phyloP scores from a whole-genome alignment of 2,113 vertebrate species.

The Eublepharis macularius region DNA sequence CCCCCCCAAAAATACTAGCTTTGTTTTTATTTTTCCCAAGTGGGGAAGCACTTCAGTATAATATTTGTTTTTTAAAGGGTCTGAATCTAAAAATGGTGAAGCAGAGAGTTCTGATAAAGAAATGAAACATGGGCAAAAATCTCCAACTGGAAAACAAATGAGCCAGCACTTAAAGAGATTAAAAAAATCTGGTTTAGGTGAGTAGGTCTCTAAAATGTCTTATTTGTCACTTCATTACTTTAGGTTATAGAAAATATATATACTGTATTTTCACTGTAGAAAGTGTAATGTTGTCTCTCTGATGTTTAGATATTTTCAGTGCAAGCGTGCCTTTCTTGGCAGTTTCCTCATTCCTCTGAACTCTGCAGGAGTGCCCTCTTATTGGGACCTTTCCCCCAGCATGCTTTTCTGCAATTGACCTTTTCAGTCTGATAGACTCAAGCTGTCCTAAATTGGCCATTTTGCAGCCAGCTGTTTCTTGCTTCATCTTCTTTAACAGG shows the following conservation, averaged over 20 bases:
- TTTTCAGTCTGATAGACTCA: slow-evolving; percentile 33
- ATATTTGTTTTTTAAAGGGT: slow-evolving; percentile 76
- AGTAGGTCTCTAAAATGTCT: slow-evolving; percentile 63
- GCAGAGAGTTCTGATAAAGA: slow-evolving; percentile 87
- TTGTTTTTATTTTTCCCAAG: slow-evolving; percentile 46
- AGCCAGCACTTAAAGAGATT: slow-evolving; percentile 86
- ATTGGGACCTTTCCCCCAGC: slow-evolving; percentile 3
- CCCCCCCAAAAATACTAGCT: slow-evolving; percentile 33
- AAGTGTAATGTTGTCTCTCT: slow-evolving; percentile 34
- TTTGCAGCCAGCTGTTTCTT: slow-evolving; percentile 42
- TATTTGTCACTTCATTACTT: slow-evolving; percentile 7
- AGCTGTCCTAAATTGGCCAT: slow-evolving; percentile 32
- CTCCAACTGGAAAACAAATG: slow-evolving; percentile 84
- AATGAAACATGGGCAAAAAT: slow-evolving; percentile 85
- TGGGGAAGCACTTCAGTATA: slow-evolving; percentile 59
- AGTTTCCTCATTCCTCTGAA: slow-evolving; percentile 28
- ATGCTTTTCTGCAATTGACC: slow-evolving; percentile 33
- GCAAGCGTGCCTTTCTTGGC: slow-evolving; percentile 16
- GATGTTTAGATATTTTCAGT: slow-evolving; percentile 21
- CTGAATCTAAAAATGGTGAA: slow-evolving; percentile 87
- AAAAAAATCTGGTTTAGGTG: slow-evolving; percentile 88
- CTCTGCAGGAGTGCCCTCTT: background rate
- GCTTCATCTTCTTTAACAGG: background rate
- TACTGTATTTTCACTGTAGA: background rate
- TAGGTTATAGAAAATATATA: slow-evolving; percentile 5